Base-by-base conservation (phyloP, 2,113 vertebrate species). In the Falco punctatus region DNA sequence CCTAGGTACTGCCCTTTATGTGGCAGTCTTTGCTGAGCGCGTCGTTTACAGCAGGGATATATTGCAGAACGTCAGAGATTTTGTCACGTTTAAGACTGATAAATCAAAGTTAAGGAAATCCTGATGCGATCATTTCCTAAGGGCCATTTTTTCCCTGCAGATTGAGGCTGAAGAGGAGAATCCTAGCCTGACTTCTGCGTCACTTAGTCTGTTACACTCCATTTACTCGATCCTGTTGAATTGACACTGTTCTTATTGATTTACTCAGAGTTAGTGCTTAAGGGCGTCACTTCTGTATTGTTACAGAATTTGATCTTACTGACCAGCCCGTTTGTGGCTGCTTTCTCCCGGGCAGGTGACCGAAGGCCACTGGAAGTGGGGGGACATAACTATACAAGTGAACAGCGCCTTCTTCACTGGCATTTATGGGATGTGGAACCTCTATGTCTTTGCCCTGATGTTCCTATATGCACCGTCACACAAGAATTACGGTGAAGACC, bases 361-460 rank as follows among this genome's bases (percentile, higher is more conserved):
- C 1, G 99, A 99, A 95, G 99, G 99, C 35, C 99, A 99, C 79
- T 99, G 99, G 99, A 99, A 99, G 94, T 99, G 99, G 99, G 99
- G 99, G 1, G 98, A 98, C 4, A 94, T 99, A 81, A 99, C 98
- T 0, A 98, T 99, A 72, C 98, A 99, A 92, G 98, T 99, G 95
- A 99, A 99, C 98, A 99, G 99, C 1, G 99, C 99, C 80, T 99
- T 99, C 97, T 99, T 99, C 98, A 99, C 99, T 0, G 99, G 99
- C 81, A 99, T 99, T 97, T 99, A 99, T 0, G 99, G 99, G 46
- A 99, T 99, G 99, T 99, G 99, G 99, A 99, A 99, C 96, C 99
- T 99, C 49, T 99, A 99, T 9, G 99, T 99, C 82, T 99, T 99
- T 0, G 99, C 99, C 42, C 98, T 99, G 95, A 99, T 99, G 99